Base-by-base conservation (phyloP, 2,113 vertebrate species). In the Malurus cyaneus region DNA sequence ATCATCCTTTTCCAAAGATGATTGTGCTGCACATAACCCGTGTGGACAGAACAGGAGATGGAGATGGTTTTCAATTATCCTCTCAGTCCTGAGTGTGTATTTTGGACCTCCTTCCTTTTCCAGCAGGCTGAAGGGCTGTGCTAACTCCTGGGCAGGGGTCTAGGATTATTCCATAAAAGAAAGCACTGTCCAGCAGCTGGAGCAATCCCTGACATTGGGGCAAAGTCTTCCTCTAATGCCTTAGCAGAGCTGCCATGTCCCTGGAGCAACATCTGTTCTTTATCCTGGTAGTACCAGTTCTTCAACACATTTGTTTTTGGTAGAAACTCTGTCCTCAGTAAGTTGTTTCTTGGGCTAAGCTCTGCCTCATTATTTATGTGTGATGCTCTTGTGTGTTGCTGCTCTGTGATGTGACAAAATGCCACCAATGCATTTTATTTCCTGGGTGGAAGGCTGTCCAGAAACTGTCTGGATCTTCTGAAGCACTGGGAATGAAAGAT, bases 161-260 rank as follows among this genome's bases (percentile, higher is more conserved):
- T 69, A 47, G 31, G 46, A 32, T n/a, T 42, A 6, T 26, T 65
- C 23, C 36, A 53, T 16, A 50, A 62, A 72, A 21, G 4, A 61
- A 67, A n/a, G 41, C 11, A 20, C 7, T 11, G 2, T 44, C 34
- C 57, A 49, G 44, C 8, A 42, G 25, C 11, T 89, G 46, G 56
- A 82, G 25, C 52, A 64, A 29, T 28, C 19, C 39, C 29, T 0
- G 1, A 28, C 34, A 13, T 0, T 4, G 5, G 25, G 64, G 4
- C 23, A 5, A 7, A 73, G 3, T 31, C 18, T 39, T 67, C 8
- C 17, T 41, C 60, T 29, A 69, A 61, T 0, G 0, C 15, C 6
- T 61, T 29, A 66, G 24, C 29, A 85, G 50, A 49, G 20, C 17
- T 46, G 32, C 5, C 1, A 12, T 20, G 7, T n/a, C 65, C 32